phyloP scores from a whole-genome alignment of 2,797 vertebrate genomes.

The Tapera naevia region DNA sequence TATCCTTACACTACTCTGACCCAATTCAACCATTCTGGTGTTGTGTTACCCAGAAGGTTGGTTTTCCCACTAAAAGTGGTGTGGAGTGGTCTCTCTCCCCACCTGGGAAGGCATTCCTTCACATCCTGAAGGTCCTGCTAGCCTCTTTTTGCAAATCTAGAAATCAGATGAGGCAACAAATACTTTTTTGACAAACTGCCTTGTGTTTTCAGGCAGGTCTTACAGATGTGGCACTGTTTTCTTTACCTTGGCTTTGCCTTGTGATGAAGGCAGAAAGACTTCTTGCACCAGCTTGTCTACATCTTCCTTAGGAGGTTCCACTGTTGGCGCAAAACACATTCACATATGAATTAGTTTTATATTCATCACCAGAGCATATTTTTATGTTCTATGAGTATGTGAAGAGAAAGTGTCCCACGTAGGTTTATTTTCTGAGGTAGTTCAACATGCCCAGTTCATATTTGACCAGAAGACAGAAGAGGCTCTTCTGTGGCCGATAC shows the following conservation, averaged over 20 bases:
- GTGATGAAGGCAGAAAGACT: background rate
- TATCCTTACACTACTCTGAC: background rate
- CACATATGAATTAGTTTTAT: background rate
- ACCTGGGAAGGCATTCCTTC: background rate
- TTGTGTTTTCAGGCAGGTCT: background rate
- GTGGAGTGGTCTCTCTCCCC: background rate
- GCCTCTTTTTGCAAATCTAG: background rate
- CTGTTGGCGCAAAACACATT: background rate
- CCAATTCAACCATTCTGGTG: background rate
- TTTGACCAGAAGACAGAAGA: background rate
- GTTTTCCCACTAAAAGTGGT: rapidly evolving
- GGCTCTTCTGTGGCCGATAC: rapidly evolving
- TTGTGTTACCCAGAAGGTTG: background rate
- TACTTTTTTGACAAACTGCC: background rate
- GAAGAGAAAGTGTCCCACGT: background rate
- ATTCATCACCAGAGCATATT: background rate
- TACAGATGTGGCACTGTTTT: background rate
- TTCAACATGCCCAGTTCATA: background rate
- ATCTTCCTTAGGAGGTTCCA: background rate
- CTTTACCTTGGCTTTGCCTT: background rate
- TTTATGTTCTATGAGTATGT: background rate
- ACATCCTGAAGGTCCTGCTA: background rate
- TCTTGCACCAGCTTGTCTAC: background rate
- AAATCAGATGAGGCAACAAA: background rate
- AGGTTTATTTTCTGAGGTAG: background rate